Percentiles rank a stretch among this genome's conserved stretches.
Evolutionary conservation across 2,888 invertebrate species (phyloP).

Genomic region (Argyra leucocephala): DNA sequence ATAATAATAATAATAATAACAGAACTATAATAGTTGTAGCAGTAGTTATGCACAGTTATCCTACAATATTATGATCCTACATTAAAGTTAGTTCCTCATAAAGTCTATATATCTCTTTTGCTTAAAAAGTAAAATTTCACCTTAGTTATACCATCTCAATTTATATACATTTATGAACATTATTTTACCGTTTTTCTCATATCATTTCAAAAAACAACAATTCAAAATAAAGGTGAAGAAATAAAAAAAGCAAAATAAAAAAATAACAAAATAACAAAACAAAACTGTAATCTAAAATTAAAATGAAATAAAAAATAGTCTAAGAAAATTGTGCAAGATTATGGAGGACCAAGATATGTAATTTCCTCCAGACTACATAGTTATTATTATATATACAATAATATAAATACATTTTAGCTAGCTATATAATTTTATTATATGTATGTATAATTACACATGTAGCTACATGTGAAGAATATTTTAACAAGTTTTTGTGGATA

Average conservation of each 20-base stretch:
- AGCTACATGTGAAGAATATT: no score
- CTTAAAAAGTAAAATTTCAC: no score
- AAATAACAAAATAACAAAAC: not conserved
- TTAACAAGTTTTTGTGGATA: no score
- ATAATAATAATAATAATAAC: not conserved
- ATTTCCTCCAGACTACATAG: no score
- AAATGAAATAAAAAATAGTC: not conserved
- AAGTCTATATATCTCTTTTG: no score
- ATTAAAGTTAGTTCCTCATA: no score
- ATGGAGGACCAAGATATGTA: constrained; percentile 2
- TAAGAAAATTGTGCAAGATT: not conserved
- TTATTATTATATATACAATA: no score
- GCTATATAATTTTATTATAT: not conserved
- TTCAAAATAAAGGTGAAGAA: not conserved
- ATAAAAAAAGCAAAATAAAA: not conserved
- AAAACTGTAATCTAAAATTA: not conserved
- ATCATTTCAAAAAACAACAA: constrained; percentile 3
- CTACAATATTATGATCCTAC: no score
- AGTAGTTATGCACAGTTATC: not conserved
- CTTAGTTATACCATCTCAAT: no score
- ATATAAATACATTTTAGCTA: no score
- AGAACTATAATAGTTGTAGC: not conserved
- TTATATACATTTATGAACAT: no score
- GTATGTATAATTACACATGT: no score
- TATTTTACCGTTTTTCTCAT: not conserved